phyloP scores from a whole-genome alignment of 2,888 invertebrate species.

The Reticulitermes lucifugus region DNA sequence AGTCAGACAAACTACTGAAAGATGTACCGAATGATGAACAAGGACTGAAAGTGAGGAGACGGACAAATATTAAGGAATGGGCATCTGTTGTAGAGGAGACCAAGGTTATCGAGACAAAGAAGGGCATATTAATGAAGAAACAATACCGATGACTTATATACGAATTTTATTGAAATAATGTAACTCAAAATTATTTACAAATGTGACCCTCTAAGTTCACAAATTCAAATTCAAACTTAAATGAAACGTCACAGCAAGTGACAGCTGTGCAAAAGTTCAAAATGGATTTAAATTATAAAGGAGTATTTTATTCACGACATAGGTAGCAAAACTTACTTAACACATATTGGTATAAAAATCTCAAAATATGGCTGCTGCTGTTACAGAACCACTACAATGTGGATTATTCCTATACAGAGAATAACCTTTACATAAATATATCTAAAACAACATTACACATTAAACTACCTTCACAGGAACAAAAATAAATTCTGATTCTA shows the following conservation, averaged over 20 bases:
- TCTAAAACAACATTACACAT: too few relatives aligned
- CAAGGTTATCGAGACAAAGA: too few relatives aligned
- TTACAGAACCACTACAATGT: constrained; percentile 7
- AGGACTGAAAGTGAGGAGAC: too few relatives aligned
- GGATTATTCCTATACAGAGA: background rate
- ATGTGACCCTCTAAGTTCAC: background rate
- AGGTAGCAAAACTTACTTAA: background rate
- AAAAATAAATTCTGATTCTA: too few relatives aligned
- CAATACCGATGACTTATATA: background rate
- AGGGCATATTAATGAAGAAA: background rate
- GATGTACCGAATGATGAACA: too few relatives aligned
- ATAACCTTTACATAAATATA: too few relatives aligned
- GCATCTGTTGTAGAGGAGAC: too few relatives aligned
- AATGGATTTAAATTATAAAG: background rate
- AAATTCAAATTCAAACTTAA: background rate
- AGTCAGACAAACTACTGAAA: too few relatives aligned
- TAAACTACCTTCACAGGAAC: too few relatives aligned
- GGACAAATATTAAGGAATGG: too few relatives aligned
- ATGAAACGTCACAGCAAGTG: background rate
- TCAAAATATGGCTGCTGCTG: background rate
- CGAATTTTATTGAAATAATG: constrained; percentile 2
- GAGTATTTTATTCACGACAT: background rate
- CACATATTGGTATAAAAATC: constrained; percentile 1
- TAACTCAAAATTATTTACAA: constrained; percentile 1
- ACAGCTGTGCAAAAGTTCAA: background rate